phyloP scores from a whole-genome alignment of 2,888 invertebrate species.

The Leucoma salicis region DNA sequence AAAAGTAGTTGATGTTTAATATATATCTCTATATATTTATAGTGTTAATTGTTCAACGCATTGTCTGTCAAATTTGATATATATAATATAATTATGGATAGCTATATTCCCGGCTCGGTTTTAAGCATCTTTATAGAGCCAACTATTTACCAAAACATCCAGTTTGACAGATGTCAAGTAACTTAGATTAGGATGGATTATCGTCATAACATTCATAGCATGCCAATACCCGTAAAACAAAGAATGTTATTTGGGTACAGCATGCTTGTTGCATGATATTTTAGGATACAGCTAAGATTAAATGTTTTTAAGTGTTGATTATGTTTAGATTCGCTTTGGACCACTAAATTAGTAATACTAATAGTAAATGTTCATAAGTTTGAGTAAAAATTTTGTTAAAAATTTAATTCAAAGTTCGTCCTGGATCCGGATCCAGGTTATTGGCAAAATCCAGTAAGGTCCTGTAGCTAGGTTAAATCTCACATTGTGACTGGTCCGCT shows the following conservation, averaged over 20 bases:
- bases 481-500: constrained; percentile 82
- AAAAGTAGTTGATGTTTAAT: neutral
- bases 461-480: constrained; percentile 78
- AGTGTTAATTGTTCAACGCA: neutral
- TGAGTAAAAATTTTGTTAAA: constrained; percentile 12
- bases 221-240: constrained; percentile 46
- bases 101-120: neutral
- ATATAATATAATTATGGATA: neutral
- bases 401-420: constrained; percentile 11
- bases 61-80: constrained; percentile 32
- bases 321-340: constrained; percentile 36
- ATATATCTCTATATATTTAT: neutral
- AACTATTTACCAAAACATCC: constrained; percentile 11
- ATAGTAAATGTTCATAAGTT: neutral
- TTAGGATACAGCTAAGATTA: constrained; percentile 32
- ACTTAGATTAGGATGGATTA: constrained; percentile 22
- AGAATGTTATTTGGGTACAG: constrained; percentile 44
- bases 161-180: constrained; percentile 27
- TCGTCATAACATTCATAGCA: constrained; percentile 43
- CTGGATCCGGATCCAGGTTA: constrained; percentile 39
- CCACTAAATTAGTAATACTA: constrained; percentile 8
- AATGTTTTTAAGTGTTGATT: constrained; percentile 28
- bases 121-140: neutral
- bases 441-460: constrained; percentile 52
- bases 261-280: constrained; percentile 68